Base-by-base conservation (phyloP, 1,140 invertebrate genomes). In the Potamilus streckersoni region DNA sequence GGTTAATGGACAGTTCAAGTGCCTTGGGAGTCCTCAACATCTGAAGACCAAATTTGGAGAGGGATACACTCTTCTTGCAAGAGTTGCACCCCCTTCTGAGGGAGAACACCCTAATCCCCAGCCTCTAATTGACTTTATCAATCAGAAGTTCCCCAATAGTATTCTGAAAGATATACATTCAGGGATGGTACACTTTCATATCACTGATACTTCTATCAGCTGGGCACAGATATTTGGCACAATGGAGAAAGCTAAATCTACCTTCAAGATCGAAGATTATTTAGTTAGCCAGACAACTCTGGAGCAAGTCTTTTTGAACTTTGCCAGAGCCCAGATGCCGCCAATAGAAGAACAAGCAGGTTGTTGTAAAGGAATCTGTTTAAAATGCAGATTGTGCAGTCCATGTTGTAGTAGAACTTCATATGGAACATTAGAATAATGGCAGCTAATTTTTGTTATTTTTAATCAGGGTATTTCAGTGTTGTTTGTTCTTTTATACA, bases 231-330 rank as follows among this genome's bases (percentile, higher is more conserved):
- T 94, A 69, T 95, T 95, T 88, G 89, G 91, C 17, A 90, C 92
- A 74, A 90, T 95, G 88, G 92, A 93, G 63, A 63, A 75, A 56
- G 84, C 84, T 76, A 91, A 91, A 73, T 88, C 92, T 67, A 86
- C 88, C 55, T 90, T 92, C 76, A 88, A 92, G 73, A 92, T 95
- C 56, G 93, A 93, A 58, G 94, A 95, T 88, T 95, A 94, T 88
- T 94, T 94, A 3, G 88, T 95, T 56, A 94, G 93, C 79, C 94
- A 95, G 85, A 95, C 93, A 56, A 94, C 94, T 11, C 89, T 95
- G 61, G 94, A 95, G 84, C 94, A 95, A 91, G 94, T 95, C 13
- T 92, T 92, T 79, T 84, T 92, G 14, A 89, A 90, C 64, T 92
- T 92, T 86, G 90, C 91, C 14, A 77, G 85, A 61, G 81, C 81